Evolutionary conservation across 2,797 vertebrate species (phyloP), one percentile per base, ranked within the genome.

Genomic region (Gymnoscopelus braueri): DNA sequence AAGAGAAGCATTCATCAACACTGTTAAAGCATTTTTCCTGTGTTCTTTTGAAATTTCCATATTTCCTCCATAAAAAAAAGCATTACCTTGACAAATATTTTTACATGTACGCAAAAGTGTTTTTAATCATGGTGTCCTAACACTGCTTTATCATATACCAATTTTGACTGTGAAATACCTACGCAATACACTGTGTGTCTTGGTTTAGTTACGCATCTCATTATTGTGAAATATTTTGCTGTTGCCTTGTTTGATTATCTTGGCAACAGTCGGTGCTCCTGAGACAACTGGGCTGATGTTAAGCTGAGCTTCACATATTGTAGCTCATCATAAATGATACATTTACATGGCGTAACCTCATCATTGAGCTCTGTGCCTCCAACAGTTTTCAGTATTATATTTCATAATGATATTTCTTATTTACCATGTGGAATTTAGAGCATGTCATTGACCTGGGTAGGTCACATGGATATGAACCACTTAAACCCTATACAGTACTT

Each of bases 111-210:
- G 8, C 39, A 44, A 54, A 63, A 56, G 3, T 2, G 56, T 8
- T 4, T 65, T 69, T 74, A 4, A 50, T 44, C 66, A 60, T 80
- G 44, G 75, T 81, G 52, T 15, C 62, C 12, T n/a, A 61, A 14
- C 29, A 13, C 3, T 74, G 44, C 64, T 59, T 69, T 79, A 72
- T 50, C 52, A 60, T 65, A 48, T 23, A 48, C 11, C 57, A 49
- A 72, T 54, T 51, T 8, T 23, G 29, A 55, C 65, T 62, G 19
- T 13, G 57, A 24, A 19, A 48, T 19, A 10, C 13, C 15, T 2
- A 15, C 64, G 5, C n/a, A 5, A 54, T 3, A 6, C 3, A 74
- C 3, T 6, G 59, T 2, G 3, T 14, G 3, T 59, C 9, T 32
- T 32, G 39, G 53, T 23, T 19, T 47, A 8, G 50, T n/a, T 35